Evolutionary conservation across 2,113 vertebrate genomes (phyloP).

Genomic region (Spea bombifrons): DNA sequence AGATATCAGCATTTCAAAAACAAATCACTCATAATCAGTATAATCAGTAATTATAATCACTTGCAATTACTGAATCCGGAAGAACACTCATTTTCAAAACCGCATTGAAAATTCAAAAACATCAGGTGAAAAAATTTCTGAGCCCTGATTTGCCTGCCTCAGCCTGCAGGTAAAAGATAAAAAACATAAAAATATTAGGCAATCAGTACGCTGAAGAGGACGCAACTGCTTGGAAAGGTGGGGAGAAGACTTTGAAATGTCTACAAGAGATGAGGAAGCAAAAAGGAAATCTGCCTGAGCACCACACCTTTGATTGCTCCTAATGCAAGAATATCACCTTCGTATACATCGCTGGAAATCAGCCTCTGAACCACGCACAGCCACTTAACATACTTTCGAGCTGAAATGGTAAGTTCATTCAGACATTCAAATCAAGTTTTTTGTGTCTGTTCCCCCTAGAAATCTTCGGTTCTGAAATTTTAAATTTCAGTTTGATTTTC

Average conservation of each 20-base stretch:
- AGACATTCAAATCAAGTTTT: neutral
- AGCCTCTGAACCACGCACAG: neutral
- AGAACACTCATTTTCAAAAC: conserved; percentile 48
- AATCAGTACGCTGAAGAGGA: conserved; percentile 38
- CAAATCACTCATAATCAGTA: conserved; percentile 50
- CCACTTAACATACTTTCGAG: neutral
- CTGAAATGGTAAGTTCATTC: neutral
- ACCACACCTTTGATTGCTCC: conserved; percentile 3
- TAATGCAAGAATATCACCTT: neutral
- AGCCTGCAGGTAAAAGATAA: conserved; percentile 35
- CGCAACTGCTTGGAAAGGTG: conserved; percentile 15
- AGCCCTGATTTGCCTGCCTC: conserved; percentile 32
- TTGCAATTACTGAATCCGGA: conserved; percentile 48
- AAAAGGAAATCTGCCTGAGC: neutral
- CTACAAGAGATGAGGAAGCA: neutral
- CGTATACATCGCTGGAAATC: neutral
- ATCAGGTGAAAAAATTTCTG: conserved; percentile 42
- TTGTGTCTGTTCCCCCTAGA: no score
- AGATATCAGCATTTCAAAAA: conserved; percentile 48
- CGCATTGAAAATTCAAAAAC: conserved; percentile 48
- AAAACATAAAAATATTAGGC: conserved; percentile 21
- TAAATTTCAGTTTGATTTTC: no score
- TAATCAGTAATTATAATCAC: conserved; percentile 50
- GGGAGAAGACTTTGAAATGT: neutral
- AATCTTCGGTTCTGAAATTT: no score